phyloP scores from a whole-genome alignment of 1,140 invertebrate species.

The Apis laboriosa region DNA sequence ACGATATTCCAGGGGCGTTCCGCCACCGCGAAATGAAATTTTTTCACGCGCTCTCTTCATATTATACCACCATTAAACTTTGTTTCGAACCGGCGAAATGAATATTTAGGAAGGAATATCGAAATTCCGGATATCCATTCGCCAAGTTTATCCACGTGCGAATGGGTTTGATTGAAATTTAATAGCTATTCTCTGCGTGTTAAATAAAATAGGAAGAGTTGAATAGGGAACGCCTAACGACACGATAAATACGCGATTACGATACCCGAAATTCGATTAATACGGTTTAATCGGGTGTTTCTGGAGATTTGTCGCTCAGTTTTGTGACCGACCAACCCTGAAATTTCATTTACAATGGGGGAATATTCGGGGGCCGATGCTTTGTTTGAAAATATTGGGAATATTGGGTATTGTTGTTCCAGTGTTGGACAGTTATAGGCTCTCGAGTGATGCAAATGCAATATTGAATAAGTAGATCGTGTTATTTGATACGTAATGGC shows the following conservation, averaged over 20 bases:
- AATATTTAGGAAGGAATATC: background rate
- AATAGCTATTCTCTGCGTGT: constrained; percentile 3
- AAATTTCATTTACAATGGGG: background rate
- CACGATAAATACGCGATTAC: background rate
- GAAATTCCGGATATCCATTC: background rate
- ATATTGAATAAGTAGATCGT: background rate
- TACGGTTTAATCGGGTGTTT: background rate
- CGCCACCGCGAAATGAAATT: constrained; percentile 28
- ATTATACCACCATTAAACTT: constrained; percentile 13
- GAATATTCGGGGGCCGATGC: too few species aligned
- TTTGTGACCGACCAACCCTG: background rate
- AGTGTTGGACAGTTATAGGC: too few species aligned
- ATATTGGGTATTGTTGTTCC: too few species aligned
- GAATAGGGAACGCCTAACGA: background rate
- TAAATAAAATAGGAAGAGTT: background rate
- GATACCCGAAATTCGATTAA: constrained; percentile 7
- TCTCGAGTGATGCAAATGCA: background rate
- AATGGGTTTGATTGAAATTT: constrained; percentile 38
- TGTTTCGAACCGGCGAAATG: background rate
- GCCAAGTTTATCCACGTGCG: background rate
- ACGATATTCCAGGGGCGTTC: background rate
- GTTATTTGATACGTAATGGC: background rate
- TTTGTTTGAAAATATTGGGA: background rate
- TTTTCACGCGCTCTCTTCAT: constrained; percentile 8
- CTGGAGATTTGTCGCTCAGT: background rate